Evolutionary conservation across 2,797 vertebrate species (phyloP).

Genomic region (Hemitrygon akajei): DNA sequence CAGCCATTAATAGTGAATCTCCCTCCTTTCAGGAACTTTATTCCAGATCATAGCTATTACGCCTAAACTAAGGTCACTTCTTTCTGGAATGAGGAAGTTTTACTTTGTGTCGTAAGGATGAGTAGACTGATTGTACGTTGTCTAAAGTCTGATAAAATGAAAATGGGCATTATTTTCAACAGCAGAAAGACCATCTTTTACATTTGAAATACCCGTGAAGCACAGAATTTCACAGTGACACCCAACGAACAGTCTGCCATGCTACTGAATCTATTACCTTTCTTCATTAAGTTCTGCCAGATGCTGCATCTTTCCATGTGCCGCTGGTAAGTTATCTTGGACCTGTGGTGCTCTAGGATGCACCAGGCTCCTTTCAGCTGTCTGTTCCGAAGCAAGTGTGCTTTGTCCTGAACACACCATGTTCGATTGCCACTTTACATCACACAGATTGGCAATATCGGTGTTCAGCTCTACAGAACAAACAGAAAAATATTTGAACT

Average conservation of each 20-base stretch:
- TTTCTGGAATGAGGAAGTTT: background rate
- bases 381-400: background rate
- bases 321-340: background rate
- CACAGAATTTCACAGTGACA: background rate
- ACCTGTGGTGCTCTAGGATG: background rate
- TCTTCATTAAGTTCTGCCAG: slow-evolving; percentile 27
- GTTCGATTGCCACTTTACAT: background rate
- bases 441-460: slow-evolving; percentile 2
- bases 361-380: background rate
- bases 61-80: background rate
- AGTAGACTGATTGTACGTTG: no score
- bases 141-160: no score
- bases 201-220: background rate
- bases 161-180: background rate
- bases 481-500: background rate
- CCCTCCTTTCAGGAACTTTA: background rate
- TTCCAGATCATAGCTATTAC: background rate
- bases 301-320: no score
- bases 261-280: background rate
- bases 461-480: slow-evolving; percentile 6
- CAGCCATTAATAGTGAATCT: no score
- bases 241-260: background rate
- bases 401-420: background rate
- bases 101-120: no score
- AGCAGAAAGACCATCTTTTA: background rate